A percentile compares a stretch with the other conserved stretches of the same genome.
Conservation (phyloP, 2,888 invertebrate genomes). For the Cephus runcator region DNA sequence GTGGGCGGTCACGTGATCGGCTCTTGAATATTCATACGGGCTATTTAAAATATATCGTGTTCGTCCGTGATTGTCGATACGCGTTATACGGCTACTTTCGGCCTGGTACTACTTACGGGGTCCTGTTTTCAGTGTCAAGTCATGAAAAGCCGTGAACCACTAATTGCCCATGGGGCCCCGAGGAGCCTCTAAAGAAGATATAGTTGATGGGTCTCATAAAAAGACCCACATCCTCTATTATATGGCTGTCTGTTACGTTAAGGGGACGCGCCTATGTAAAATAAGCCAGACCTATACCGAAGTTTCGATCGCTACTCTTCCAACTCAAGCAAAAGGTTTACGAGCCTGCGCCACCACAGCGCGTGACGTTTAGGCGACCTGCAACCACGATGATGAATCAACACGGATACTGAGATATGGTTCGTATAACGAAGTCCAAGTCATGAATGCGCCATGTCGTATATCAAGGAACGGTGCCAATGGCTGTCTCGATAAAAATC, state of each 20-base stretch:
- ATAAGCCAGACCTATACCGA: background rate
- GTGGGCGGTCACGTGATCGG: too few relatives aligned
- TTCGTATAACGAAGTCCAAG: slow-evolving; percentile 16
- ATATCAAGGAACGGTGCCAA: background rate
- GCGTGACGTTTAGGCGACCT: slow-evolving; percentile 9
- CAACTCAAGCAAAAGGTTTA: slow-evolving; percentile 8
- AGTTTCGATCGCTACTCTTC: too few relatives aligned
- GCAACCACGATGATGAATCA: slow-evolving; percentile 13
- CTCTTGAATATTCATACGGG: too few relatives aligned
- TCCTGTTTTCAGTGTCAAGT: slow-evolving; percentile 6
- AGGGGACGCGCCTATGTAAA: slow-evolving; percentile 17
- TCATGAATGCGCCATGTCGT: slow-evolving; percentile 7
- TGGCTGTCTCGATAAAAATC: background rate
- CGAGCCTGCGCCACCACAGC: slow-evolving; percentile 13
- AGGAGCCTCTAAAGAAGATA: slow-evolving; percentile 15
- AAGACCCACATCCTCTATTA: slow-evolving; percentile 22
- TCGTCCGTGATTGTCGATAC: too few relatives aligned
- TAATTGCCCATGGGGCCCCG: slow-evolving; percentile 13
- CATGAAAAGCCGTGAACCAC: slow-evolving; percentile 17
- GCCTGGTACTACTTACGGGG: too few relatives aligned
- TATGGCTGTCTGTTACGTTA: slow-evolving; percentile 14
- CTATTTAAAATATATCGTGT: too few relatives aligned
- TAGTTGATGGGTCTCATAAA: slow-evolving; percentile 22
- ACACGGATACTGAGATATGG: slow-evolving; percentile 13
- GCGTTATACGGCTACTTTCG: too few relatives aligned